Base-by-base conservation (phyloP, 2,888 invertebrate species). In the Diloba caeruleocephala region DNA sequence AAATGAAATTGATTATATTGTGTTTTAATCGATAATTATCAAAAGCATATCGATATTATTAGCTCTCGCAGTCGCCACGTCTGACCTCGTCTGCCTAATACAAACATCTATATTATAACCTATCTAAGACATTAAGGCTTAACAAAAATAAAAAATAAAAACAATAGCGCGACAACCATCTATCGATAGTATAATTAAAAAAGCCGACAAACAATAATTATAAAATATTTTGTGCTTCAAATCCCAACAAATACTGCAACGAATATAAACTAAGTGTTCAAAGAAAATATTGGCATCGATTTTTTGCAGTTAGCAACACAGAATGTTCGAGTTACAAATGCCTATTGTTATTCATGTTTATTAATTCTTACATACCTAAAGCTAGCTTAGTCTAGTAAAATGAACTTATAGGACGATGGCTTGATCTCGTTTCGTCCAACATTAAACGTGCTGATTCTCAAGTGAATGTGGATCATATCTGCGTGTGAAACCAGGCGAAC, bases 51-150 rank as follows among this genome's bases (percentile, higher is more conserved):
- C 63, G 52, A 73, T 52, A 54, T 59, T 68, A 68, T 64, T 65
- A 71, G 68, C 68, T 64, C 73, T 60, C 62, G 44, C 59, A 74
- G 74, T 75, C 72, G 68, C 74, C 75, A 67, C 57, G 56, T 72
- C 74, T 58, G 74, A 75, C 72, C 74, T 77, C 76, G 79, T 78
- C 83, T 80, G 84, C 82, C 84, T 87, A 87, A 72, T 79, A 81
- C 81, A 84, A 88, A 90, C 89, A 88, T 82, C 91, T 92, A 84
- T 81, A 87, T 82, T 81, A 81, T 88, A 87, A 82, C 89, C 90
- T 92, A 91, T 88, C 92, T 92, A 92, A 83, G 85, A 89, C 81
- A 77, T 82, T 82, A 83, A 87, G 84, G 89, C 88, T 88, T 88
- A 87, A 59, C 61, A 72, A 73, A 77, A 75, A 76, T 76, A 29